Evolutionary conservation across 2,113 vertebrate genomes (phyloP), one percentile per base, ranked within the genome.

Genomic region (Melanerpes formicivorus): DNA sequence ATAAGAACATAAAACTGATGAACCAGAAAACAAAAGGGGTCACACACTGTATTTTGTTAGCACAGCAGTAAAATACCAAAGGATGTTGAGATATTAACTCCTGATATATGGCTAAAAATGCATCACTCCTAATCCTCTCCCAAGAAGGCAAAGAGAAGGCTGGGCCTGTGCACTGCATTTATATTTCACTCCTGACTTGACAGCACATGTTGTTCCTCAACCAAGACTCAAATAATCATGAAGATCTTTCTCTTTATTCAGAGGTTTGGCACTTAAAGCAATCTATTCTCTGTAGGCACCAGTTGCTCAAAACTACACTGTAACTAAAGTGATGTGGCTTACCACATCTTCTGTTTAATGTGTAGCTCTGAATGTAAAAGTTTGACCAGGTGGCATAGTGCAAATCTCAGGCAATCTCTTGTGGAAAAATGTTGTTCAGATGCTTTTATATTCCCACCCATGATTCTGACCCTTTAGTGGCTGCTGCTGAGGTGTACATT

Each of bases 11-110:
- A 74, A 95, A 96, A 78, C 30, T 48, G 71, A 92, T 92, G 87
- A 94, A 91, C 69, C 62, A 32, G 72, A 83, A 87, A 94, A 89
- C 78, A 77, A 89, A 89, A 91, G 54, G 46, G 60, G 60, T 87
- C 44, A 50, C 8, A 15, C 18, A 25, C 22, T 82, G 44, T 80
- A 48, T 85, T 93, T 52, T 71, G 42, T 80, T 91, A 91, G 56
- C 69, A 87, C 10, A 9, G 54, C 62, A 77, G 40, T 87, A 67
- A 93, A 85, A 71, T 29, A 79, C 22, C 40, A 34, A 29, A 74
- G 32, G 37, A 44, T 77, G 78, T n/a, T 48, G 71, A 81, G 63
- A 62, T 72, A 60, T 32, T 77, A 26, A 70, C 42, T 93, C 22
- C 50, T 91, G 84, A 60, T 77, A 63, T 5, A 46, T 85, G 70